Conservation (phyloP, 2,797 vertebrate species). For the Ctenosaura bakeri region DNA sequence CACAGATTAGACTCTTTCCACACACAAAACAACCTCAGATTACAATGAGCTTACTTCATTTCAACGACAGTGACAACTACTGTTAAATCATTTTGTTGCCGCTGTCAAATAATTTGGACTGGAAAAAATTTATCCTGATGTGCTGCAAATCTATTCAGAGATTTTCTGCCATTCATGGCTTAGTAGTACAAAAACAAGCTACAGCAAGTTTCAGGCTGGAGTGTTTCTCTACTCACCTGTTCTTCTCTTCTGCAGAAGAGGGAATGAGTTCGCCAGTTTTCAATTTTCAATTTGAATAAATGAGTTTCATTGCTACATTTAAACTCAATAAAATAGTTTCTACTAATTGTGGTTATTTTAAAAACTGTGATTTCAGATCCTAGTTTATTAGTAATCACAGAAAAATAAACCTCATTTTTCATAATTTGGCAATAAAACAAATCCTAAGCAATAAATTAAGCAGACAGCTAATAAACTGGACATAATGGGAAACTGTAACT, state of each 20-base stretch:
- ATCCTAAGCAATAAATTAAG: too few species aligned
- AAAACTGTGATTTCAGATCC: neutral
- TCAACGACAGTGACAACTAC: neutral
- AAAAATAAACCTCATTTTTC: neutral
- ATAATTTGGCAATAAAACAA: neutral
- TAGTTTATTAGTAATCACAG: neutral
- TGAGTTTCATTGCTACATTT: neutral
- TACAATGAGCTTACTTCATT: neutral
- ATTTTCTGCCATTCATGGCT: neutral
- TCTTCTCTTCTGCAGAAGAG: neutral
- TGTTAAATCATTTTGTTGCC: too few species aligned
- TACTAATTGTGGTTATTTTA: neutral
- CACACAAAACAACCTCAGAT: neutral
- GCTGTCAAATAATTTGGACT: too few species aligned
- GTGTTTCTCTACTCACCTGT: neutral
- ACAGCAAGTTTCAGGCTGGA: neutral
- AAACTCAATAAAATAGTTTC: neutral
- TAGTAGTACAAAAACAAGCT: neutral
- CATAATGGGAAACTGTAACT: too few species aligned
- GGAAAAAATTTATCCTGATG: too few species aligned
- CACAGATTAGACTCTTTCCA: neutral
- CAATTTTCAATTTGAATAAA: slow-evolving; percentile 1
- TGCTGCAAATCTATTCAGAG: too few species aligned
- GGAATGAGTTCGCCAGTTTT: neutral
- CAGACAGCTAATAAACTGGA: too few species aligned